phyloP scores from a whole-genome alignment of 2,888 invertebrate species.

The Xestia xanthographa region DNA sequence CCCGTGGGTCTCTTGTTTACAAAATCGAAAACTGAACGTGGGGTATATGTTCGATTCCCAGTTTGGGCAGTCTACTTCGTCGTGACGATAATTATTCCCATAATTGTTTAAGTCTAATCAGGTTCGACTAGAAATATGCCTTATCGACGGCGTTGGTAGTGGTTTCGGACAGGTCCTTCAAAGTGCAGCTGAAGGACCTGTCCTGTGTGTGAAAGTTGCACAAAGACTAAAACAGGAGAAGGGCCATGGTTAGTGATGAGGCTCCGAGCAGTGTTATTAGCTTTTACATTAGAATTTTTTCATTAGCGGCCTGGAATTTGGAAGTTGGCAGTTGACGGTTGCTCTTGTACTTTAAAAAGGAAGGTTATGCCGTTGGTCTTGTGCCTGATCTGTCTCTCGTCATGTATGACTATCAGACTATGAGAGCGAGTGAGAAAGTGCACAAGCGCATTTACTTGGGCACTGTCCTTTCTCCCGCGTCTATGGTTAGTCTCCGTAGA shows the following conservation, averaged over 20 bases:
- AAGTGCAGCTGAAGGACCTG: not conserved
- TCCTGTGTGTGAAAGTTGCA: too few relatives aligned
- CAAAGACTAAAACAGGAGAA: too few relatives aligned
- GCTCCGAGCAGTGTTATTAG: not conserved
- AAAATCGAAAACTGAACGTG: not conserved
- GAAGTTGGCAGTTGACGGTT: not conserved
- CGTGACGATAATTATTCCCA: not conserved
- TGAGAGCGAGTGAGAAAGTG: not conserved
- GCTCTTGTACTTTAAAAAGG: not conserved
- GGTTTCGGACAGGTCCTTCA: not conserved
- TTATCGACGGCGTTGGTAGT: not conserved
- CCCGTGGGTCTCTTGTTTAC: too few relatives aligned
- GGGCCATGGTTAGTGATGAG: not conserved
- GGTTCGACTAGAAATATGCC: not conserved
- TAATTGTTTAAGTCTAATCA: not conserved
- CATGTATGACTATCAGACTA: not conserved
- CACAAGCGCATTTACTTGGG: not conserved
- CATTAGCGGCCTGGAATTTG: not conserved
- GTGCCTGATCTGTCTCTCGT: not conserved
- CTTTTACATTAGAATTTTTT: not conserved
- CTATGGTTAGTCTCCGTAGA: not conserved
- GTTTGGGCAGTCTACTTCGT: too few relatives aligned
- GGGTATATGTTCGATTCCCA: not conserved
- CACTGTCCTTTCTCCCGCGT: not conserved
- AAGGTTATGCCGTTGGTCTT: not conserved